Base-by-base conservation (phyloP, 2,888 invertebrate species). In the Perithous albicinctus region DNA sequence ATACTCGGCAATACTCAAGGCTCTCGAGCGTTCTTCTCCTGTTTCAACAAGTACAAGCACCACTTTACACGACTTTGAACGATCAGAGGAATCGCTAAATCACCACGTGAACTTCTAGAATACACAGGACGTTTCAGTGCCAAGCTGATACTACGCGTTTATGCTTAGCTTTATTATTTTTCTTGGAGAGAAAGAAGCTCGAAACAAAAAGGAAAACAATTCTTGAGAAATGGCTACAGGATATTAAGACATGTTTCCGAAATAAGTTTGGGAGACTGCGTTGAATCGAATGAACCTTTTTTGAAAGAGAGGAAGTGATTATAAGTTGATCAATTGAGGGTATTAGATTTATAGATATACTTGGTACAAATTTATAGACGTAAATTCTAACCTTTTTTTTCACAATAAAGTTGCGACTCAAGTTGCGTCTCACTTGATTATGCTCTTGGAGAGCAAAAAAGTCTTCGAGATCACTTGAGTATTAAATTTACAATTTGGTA, bases 31-130 rank as follows among this genome's bases (percentile, higher is more conserved):
- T 67, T 73, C 70, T 77, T 73, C 70, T 77, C 10, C 38, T 48
- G 41, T 46, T 51, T 73, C 61, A 66, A 66, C 35, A 38, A 80
- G 26, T 54, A 5, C 35, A 59, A 8, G n/a, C n/a, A 54, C 46
- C 70, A 66, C 74, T 74, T 51, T 23, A 41, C 54, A 64, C 46
- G 54, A 23, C 63, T 61, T 69, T 7, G 18, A 72, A 63, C 61
- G 67, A 73, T 59, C 70, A 48, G 56, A 66, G 46, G 69, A 81
- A 69, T 81, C 81, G 35, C 41, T 78, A 78, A 74, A 82, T 82
- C 78, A 78, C 74, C 61, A 48, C 54, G 63, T 35, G 56, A n/a
- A 43, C 54, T 70, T 46, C 5, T 41, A 69, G 54, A 77, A 74
- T 69, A 69, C 67, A 26, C 48, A 38, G 63, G 43, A 20, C 32